Evolutionary conservation across 2,113 vertebrate genomes (phyloP).

Genomic region (Lycocorax pyrrhopterus): DNA sequence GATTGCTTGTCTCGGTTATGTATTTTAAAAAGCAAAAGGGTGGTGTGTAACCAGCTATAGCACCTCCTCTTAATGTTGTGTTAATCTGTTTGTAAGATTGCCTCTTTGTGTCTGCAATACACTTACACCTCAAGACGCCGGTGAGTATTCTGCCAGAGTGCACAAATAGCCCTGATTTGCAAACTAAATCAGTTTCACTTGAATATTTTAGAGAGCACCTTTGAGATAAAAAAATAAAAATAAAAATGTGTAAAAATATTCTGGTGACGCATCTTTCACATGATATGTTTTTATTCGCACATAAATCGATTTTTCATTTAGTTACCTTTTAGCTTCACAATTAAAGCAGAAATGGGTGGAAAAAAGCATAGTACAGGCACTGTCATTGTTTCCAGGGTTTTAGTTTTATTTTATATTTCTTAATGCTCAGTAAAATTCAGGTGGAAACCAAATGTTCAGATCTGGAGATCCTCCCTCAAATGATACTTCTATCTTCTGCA

Average conservation of each 20-base stretch:
- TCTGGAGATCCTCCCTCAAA: not conserved
- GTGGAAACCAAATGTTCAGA: not conserved
- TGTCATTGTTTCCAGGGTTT: not conserved
- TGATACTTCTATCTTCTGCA: not conserved
- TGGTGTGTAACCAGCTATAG: not conserved
- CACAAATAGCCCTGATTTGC: not conserved
- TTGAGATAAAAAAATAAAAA: not conserved
- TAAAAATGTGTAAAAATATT: not conserved
- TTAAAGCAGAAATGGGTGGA: not conserved
- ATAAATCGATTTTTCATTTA: not conserved
- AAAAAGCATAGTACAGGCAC: not conserved
- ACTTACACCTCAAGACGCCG: not conserved
- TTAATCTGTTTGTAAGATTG: slow-evolving; percentile 10
- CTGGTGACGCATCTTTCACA: not conserved
- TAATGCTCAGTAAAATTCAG: not conserved
- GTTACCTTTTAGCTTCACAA: not conserved
- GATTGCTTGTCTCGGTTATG: not conserved
- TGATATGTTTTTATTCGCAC: not conserved
- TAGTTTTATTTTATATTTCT: not conserved
- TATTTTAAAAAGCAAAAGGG: not conserved
- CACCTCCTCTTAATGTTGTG: not conserved
- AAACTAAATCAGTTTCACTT: not conserved
- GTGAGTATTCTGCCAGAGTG: not conserved
- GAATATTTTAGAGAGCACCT: not conserved
- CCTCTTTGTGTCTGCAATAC: not conserved